Evolutionary conservation across 2,113 vertebrate species (phyloP).

Genomic region (Electrona antarctica): DNA sequence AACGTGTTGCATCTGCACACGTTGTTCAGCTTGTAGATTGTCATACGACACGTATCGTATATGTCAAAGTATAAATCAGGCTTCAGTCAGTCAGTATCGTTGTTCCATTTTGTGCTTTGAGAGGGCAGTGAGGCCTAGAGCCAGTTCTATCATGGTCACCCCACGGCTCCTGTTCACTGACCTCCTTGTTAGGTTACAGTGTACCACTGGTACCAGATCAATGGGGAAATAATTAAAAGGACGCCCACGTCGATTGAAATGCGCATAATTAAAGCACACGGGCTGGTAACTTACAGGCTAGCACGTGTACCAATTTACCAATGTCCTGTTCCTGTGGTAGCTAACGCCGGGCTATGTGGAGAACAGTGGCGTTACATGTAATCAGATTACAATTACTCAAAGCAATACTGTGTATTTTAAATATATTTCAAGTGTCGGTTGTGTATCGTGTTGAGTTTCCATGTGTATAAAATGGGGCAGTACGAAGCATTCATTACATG

Average conservation of each 20-base stretch:
- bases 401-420: too few relatives aligned
- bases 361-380: background rate
- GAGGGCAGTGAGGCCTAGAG: background rate
- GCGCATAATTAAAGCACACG: conserved; percentile 68
- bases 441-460: too few relatives aligned
- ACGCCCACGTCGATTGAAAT: conserved; percentile 60
- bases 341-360: background rate
- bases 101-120: conserved; percentile 6
- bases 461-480: too few relatives aligned
- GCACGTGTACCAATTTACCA: conserved; percentile 40
- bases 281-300: conserved; percentile 26
- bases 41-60: too few relatives aligned
- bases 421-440: too few relatives aligned
- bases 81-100: background rate
- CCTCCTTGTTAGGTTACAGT: conserved; percentile 49
- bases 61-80: too few relatives aligned
- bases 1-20: too few relatives aligned
- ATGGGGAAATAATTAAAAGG: conserved; percentile 79
- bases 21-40: too few relatives aligned
- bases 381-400: background rate
- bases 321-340: conserved; percentile 11
- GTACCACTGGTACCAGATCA: conserved; percentile 52
- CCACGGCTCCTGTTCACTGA: conserved; percentile 53
- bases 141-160: background rate
- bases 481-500: too few relatives aligned